phyloP scores from a whole-genome alignment of 2,888 invertebrate genomes.

The Drosophila percnosoma region DNA sequence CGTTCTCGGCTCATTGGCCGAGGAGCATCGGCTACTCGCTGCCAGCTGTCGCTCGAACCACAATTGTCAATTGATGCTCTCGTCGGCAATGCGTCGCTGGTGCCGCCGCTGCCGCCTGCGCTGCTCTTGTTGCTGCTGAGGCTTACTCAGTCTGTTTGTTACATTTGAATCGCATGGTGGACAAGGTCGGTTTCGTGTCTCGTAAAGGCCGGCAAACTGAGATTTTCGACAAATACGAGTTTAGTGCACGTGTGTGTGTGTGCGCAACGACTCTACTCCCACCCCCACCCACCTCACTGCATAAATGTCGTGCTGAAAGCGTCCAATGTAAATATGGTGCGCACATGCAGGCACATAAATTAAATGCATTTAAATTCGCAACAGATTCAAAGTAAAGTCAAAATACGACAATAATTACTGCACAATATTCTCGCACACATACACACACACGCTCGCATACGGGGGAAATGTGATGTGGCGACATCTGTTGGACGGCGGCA shows the following conservation, averaged over 20 bases:
- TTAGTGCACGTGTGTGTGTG: conserved; percentile 45
- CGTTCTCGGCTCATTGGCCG: conserved; percentile 53
- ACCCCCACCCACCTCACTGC: neutral
- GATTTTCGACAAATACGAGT: conserved; percentile 54
- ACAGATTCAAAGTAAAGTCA: conserved; percentile 64
- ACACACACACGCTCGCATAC: conserved; percentile 1
- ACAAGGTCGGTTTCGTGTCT: conserved; percentile 61
- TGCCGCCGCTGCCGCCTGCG: conserved; percentile 25
- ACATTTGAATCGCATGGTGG: conserved; percentile 67
- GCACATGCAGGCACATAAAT: conserved; percentile 66
- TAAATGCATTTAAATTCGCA: conserved; percentile 71
- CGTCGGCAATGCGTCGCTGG: conserved; percentile 19
- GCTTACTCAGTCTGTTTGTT: conserved; percentile 70
- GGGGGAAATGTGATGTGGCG: conserved; percentile 30
- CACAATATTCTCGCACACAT: conserved; percentile 16
- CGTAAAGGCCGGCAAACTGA: conserved; percentile 55
- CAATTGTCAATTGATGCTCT: conserved; percentile 44
- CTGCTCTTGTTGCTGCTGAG: conserved; percentile 27
- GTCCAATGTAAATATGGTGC: conserved; percentile 63
- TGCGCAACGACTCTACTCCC: neutral
- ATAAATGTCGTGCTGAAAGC: conserved; percentile 50
- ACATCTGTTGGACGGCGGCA: conserved; percentile 61
- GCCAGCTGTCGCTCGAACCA: conserved; percentile 23
- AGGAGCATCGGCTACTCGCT: conserved; percentile 51
- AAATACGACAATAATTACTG: conserved; percentile 62